phyloP scores from a whole-genome alignment of 2,888 invertebrate genomes.

The Alloscopus bannaensis region DNA sequence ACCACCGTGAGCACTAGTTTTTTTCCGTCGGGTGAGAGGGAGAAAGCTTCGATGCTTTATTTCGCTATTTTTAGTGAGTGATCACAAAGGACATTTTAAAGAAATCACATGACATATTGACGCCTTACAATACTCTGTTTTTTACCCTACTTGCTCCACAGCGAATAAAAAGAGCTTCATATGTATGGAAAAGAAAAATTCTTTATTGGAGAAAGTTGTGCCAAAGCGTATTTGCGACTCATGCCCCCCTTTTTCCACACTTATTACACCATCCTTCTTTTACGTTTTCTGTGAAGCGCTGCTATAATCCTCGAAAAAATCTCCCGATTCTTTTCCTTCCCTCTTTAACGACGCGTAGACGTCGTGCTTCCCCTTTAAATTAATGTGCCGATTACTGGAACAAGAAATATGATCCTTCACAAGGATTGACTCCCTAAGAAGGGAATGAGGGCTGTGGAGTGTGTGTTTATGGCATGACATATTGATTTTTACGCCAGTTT shows the following conservation, averaged over 20 bases:
- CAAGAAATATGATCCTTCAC: slow-evolving; percentile 26
- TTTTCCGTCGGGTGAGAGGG: neutral
- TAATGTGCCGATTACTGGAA: slow-evolving; percentile 7
- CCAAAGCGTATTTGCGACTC: neutral
- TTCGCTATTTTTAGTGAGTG: slow-evolving; percentile 23
- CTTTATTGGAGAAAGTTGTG: neutral
- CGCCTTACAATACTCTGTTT: slow-evolving; percentile 17
- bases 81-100: slow-evolving; percentile 36
- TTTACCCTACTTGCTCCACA: no score
- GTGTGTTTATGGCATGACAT: slow-evolving; percentile 12
- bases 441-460: neutral
- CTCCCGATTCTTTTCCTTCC: slow-evolving; percentile 9
- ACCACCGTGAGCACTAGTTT: no score
- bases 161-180: no score
- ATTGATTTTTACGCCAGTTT: neutral
- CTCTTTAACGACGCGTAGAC: neutral
- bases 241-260: neutral
- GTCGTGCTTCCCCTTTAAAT: slow-evolving; percentile 1
- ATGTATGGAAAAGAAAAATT: neutral
- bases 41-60: slow-evolving; percentile 16
- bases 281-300: neutral
- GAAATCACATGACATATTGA: slow-evolving; percentile 33
- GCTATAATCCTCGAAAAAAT: slow-evolving; percentile 19
- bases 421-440: neutral
- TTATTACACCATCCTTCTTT: neutral